Conservation (phyloP, 2,888 invertebrate species). For the Mactromeris polynyma region DNA sequence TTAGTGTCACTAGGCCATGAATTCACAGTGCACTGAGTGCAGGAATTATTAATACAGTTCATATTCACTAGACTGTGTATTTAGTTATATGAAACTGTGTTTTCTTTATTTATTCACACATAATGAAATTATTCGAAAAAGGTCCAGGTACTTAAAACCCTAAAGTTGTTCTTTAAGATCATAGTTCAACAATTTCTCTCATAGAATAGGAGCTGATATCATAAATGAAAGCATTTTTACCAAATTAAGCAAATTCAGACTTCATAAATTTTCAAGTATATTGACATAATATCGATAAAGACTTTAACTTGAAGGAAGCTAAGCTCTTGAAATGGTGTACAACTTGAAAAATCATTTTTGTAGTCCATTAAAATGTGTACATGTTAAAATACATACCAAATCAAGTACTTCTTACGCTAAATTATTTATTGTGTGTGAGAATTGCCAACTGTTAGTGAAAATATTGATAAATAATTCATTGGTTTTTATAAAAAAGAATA, state of each 20-base stretch:
- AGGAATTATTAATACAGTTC: neutral
- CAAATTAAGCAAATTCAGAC: neutral
- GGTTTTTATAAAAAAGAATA: neutral
- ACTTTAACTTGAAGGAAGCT: neutral
- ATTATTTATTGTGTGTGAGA: neutral
- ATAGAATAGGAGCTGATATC: neutral
- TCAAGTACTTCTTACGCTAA: neutral
- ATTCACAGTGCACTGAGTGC: no score
- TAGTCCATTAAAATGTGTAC: neutral
- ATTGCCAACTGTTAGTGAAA: constrained; percentile 7
- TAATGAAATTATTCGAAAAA: neutral
- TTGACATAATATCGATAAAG: neutral
- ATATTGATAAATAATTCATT: neutral
- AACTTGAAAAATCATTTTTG: neutral
- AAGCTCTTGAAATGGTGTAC: neutral
- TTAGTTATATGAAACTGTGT: neutral
- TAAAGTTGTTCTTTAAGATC: neutral
- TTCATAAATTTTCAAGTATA: neutral
- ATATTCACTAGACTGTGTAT: neutral
- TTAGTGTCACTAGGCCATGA: no score
- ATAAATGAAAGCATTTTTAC: neutral
- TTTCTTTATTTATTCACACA: neutral
- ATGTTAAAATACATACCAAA: neutral
- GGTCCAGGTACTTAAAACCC: no score
- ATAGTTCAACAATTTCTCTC: neutral